Base-by-base conservation (phyloP, 1,140 invertebrate species). In the Macrocentrus cingulum region DNA sequence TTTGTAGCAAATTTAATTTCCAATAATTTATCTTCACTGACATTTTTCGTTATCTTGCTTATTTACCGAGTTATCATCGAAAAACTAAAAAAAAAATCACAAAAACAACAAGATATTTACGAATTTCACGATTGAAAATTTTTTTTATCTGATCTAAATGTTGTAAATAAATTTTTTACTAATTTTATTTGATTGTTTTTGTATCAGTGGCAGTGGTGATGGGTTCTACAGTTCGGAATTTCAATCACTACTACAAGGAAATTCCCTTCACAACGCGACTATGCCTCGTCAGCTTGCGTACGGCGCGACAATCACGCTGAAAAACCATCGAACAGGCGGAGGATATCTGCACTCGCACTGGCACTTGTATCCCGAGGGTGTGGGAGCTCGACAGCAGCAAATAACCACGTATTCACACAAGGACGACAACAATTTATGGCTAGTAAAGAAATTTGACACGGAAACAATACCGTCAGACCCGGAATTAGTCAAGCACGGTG, bases 331-430 rank as follows among this genome's bases (percentile, higher is more conserved):
- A 62, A 97, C 94, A 13, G 95, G 94, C 25, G 96, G 96, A 0
- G 95, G 92, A 0, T 98, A 99, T 76, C 82, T 98, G 13, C 96
- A 99, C 79, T 99, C 95, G 0, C 96, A 99, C 80, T 90, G 88
- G 79, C 95, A 98, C 81, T 77, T 98, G 2, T 99, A 98, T 81
- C 95, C 95, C 9, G 91, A 95, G 71, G 92, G 90, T 29, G 80
- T 90, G 25, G 94, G 94, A 1, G 92, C 94, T n/a, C 81, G 88
- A 61, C 95, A 97, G 72, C 95, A 97, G 78, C 95, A 97, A 91
- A 89, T 98, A 42, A 98, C 96, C 15, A 95, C 94, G 0, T 98
- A 98, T 74, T 94, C 94, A 0, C 96, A 98, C 75, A 98, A 98
- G 81, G 96, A 98, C 77, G 94, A 96, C 50, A 98, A 98, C 71